phyloP scores from a whole-genome alignment of 2,113 vertebrate genomes.

The Chionodraco myersi region DNA sequence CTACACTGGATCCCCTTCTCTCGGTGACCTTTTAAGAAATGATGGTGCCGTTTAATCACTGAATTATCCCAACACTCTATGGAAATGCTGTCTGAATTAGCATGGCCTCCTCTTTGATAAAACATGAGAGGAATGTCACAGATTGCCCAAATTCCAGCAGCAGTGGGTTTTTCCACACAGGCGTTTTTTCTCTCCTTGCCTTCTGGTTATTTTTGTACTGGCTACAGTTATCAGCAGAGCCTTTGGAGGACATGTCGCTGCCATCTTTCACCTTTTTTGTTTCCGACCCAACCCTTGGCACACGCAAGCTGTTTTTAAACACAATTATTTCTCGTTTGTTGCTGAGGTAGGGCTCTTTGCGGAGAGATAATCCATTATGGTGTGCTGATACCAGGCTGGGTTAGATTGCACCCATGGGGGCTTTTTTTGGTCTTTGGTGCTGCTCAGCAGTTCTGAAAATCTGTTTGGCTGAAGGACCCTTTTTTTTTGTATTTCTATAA shows the following conservation, averaged over 20 bases:
- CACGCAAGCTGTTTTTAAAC: slow-evolving; percentile 51
- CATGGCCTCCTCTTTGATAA: slow-evolving; percentile 39
- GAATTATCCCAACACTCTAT: slow-evolving; percentile 30
- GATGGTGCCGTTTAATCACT: slow-evolving; percentile 26
- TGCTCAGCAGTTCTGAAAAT: slow-evolving; percentile 44
- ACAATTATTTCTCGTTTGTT: slow-evolving; percentile 55
- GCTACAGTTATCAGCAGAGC: slow-evolving; percentile 7
- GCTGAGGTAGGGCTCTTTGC: slow-evolving; percentile 54
- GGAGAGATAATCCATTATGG: slow-evolving; percentile 43
- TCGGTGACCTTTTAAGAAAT: slow-evolving; percentile 31
- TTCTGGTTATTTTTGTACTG: slow-evolving; percentile 16
- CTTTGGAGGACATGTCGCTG: slow-evolving; percentile 51
- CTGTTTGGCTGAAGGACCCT: slow-evolving; percentile 5
- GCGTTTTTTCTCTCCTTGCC: slow-evolving; percentile 17
- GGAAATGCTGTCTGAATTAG: slow-evolving; percentile 46
- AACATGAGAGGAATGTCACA: slow-evolving; percentile 53
- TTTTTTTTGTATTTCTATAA: not conserved
- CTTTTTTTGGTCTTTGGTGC: slow-evolving; percentile 33
- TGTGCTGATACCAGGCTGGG: slow-evolving; percentile 47
- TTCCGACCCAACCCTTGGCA: slow-evolving; percentile 47
- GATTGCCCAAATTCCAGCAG: slow-evolving; percentile 55
- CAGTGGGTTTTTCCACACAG: slow-evolving; percentile 51
- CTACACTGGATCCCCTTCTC: not conserved
- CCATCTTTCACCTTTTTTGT: slow-evolving; percentile 58
- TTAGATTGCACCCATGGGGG: slow-evolving; percentile 30